These are phyloP conservation scores for Parus major DNA, from an alignment of 2,113 vertebrate genomes.

Conservation along the genomic window DNA sequence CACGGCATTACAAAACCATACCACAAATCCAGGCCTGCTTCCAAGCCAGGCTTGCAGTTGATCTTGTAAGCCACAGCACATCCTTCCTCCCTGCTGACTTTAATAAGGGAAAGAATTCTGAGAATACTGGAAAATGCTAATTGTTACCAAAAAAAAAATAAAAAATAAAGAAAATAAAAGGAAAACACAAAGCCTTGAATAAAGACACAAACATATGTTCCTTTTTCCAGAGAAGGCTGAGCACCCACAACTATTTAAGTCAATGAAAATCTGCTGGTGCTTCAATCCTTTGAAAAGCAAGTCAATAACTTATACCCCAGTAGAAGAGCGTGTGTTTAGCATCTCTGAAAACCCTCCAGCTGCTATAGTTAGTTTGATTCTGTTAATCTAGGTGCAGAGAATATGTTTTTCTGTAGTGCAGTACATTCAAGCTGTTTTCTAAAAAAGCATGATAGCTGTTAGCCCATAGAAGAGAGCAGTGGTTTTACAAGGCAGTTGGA, in stretches of 20 bases:
- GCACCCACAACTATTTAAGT: slow-evolving; percentile 60
- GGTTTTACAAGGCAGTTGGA: slow-evolving; percentile 20
- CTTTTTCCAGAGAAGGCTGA: slow-evolving; percentile 43
- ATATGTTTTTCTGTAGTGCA: slow-evolving; percentile 11
- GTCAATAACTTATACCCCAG: slow-evolving; percentile 54
- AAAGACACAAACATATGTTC: slow-evolving; percentile 15
- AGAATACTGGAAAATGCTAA: slow-evolving; percentile 35
- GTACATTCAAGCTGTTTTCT: slow-evolving; percentile 57
- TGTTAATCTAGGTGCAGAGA: slow-evolving; percentile 52
- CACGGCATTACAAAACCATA: accelerated
- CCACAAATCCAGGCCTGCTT: neutral
- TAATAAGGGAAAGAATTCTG: slow-evolving; percentile 32
- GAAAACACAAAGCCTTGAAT: slow-evolving; percentile 45
- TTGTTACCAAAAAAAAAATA: neutral
- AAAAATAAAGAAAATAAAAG: neutral
- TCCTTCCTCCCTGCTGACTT: neutral
- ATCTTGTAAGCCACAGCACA: neutral
- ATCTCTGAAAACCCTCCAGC: slow-evolving; percentile 63
- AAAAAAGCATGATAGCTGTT: slow-evolving; percentile 27
- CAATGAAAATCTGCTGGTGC: slow-evolving; percentile 59
- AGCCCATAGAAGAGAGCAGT: slow-evolving; percentile 17
- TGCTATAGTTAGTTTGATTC: slow-evolving; percentile 56
- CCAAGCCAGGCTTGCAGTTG: neutral
- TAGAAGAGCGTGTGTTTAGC: slow-evolving; percentile 23
- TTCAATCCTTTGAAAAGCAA: slow-evolving; percentile 56